Evolutionary conservation across 2,797 vertebrate genomes (phyloP), one percentile per base, ranked within the genome.

Genomic region (Liasis olivaceus): DNA sequence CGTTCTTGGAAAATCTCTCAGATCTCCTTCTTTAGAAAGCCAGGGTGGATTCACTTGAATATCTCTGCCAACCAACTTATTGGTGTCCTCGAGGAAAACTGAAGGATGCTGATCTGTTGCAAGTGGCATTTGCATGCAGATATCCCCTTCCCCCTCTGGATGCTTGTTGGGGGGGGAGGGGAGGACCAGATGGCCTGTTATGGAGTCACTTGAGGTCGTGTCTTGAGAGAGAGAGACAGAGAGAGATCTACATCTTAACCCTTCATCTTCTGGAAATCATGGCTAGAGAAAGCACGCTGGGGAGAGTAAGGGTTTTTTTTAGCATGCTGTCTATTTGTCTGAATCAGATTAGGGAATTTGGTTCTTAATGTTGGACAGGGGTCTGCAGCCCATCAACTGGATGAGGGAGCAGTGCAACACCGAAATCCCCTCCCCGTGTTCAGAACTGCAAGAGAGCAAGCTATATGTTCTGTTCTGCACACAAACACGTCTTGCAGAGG

Each of bases 191-290:
- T 98, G 97, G 97, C 84, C 95, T 91, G 66, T 93, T 97, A 96
- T 96, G 51, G 91, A 97, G 97, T 97, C 97, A 97, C 95, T 95
- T 90, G 91, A 42, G 97, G 97, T 97, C 96, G 97, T 95, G 13
- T 90, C 92, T 9, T 47, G 2, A 11, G 87, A 90, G 92, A 96
- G 96, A 96, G 51, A 14, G 1, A n/a, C 2, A 7, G 84, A n/a
- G 64, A 12, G 86, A 42, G 60, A 64, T 88, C 64, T 97, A 91
- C 77, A 91, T 94, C 85, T 98, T 98, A 98, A 98, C 98, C 95
- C 97, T 96, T 96, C 92, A 93, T 96, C 92, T 93, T 66, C 96
- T 9, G 4, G 77, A 51, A 81, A 0, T 22, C 4, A 0, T 28
- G 88, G 4, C 7, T 66, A 7, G 17, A n/a, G 8, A n/a, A 58